Percentiles rank a stretch among this genome's conserved stretches.
These are phyloP conservation scores for Artemisiospiza belli DNA, from an alignment of 2,113 vertebrate species.

Conservation along the genomic window DNA sequence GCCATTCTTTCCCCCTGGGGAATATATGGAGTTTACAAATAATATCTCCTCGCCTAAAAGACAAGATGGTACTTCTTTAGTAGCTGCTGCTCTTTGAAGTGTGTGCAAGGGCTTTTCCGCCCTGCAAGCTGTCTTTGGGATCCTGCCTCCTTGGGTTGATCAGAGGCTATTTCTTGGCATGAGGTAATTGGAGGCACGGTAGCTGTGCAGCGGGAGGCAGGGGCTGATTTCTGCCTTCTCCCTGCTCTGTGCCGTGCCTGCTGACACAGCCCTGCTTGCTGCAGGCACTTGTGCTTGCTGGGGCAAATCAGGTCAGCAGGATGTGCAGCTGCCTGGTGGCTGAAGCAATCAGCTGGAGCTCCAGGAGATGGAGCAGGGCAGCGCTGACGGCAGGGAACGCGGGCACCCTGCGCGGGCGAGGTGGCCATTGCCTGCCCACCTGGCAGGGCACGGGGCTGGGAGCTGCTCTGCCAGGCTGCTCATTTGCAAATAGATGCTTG, in stretches of 20 bases:
- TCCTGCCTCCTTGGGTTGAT: not conserved
- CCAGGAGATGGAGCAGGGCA: not conserved
- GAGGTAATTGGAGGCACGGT: not conserved
- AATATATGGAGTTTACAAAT: not conserved
- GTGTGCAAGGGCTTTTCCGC: not conserved
- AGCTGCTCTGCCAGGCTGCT: not conserved
- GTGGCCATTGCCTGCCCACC: not conserved
- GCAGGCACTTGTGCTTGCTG: conserved; percentile 24
- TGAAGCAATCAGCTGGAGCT: conserved; percentile 22
- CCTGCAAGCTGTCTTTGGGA: not conserved
- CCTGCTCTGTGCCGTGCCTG: not conserved
- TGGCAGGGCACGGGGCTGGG: not conserved
- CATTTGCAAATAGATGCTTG: not conserved
- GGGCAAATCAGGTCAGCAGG: conserved; percentile 27
- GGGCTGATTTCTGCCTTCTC: not conserved
- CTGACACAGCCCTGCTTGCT: not conserved
- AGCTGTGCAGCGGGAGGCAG: not conserved
- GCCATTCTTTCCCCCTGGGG: not conserved
- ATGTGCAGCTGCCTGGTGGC: not conserved
- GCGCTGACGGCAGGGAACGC: not conserved
- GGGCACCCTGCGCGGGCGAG: not conserved
- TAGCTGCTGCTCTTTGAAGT: not conserved
- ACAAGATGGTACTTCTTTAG: not conserved
- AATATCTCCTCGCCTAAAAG: not conserved
- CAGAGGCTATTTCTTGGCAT: not conserved